phyloP scores from a whole-genome alignment of 2,888 invertebrate genomes.

The Platycnemis pennipes region DNA sequence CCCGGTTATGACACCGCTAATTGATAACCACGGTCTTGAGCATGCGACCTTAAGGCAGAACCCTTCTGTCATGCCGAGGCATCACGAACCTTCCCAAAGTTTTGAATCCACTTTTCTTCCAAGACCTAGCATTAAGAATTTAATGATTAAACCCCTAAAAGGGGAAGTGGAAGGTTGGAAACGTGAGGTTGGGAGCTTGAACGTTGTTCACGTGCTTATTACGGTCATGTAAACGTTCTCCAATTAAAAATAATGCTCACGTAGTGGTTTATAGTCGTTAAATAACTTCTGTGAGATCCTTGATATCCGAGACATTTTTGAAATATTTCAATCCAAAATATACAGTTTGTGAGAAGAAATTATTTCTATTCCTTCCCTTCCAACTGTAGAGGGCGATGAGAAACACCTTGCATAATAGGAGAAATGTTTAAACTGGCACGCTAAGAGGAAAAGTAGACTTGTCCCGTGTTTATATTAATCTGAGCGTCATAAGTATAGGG shows the following conservation, averaged over 20 bases:
- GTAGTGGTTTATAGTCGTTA: not conserved
- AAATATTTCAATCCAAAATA: no score
- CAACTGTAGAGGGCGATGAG: no score
- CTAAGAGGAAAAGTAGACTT: not conserved
- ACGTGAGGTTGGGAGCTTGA: not conserved
- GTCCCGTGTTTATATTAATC: no score
- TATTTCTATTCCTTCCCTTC: no score
- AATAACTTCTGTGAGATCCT: no score
- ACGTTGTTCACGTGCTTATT: not conserved
- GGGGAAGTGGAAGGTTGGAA: not conserved
- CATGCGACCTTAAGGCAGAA: not conserved
- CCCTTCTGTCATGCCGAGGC: not conserved
- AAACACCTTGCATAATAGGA: not conserved
- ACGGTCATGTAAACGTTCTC: not conserved
- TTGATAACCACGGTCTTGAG: not conserved
- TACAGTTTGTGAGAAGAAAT: no score
- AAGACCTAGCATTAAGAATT: not conserved
- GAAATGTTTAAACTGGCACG: not conserved
- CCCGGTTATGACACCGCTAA: not conserved
- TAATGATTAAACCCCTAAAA: not conserved
- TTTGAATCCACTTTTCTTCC: conserved; percentile 10
- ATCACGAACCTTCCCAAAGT: not conserved
- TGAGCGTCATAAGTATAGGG: no score
- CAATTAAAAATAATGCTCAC: not conserved
- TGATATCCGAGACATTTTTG: no score